Conservation (phyloP, 23 tunicate genomes). For the Ciona savignyi region DNA sequence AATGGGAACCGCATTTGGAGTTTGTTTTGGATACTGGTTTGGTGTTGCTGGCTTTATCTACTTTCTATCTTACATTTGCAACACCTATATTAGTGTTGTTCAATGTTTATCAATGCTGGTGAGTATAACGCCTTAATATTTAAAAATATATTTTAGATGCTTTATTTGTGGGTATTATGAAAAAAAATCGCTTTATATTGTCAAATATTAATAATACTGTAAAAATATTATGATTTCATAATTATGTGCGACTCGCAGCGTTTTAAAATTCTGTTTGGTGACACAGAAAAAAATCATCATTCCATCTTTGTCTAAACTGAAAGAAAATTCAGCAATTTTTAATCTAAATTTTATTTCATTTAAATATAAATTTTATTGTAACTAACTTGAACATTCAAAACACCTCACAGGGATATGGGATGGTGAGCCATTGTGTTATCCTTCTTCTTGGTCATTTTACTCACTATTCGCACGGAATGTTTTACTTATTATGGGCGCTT, state of each 20-base stretch:
- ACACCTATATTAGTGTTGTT: conserved; percentile 79
- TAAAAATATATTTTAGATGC: neutral
- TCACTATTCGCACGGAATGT: conserved; percentile 79
- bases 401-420: conserved; percentile 81
- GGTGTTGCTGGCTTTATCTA: conserved; percentile 93
- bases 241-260: too few species aligned
- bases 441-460: conserved; percentile 73
- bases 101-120: conserved; percentile 86
- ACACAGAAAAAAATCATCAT: too few species aligned
- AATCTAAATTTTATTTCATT: neutral
- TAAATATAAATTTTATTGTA: neutral
- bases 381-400: neutral
- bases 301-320: too few species aligned
- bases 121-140: conserved; percentile 9
- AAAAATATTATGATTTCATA: too few species aligned
- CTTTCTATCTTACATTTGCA: conserved; percentile 84
- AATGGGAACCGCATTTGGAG: conserved; percentile 95
- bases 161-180: neutral
- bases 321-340: too few species aligned
- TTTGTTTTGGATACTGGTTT: conserved; percentile 95
- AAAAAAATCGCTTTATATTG: too few species aligned
- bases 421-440: conserved; percentile 92
- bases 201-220: too few species aligned
- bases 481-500: conserved; percentile 69
- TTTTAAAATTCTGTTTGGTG: too few species aligned